A percentile compares a stretch with the other conserved stretches of the same genome.
Evolutionary conservation across 1,140 invertebrate genomes (phyloP).

Genomic region (Meloidogyne hapla): DNA sequence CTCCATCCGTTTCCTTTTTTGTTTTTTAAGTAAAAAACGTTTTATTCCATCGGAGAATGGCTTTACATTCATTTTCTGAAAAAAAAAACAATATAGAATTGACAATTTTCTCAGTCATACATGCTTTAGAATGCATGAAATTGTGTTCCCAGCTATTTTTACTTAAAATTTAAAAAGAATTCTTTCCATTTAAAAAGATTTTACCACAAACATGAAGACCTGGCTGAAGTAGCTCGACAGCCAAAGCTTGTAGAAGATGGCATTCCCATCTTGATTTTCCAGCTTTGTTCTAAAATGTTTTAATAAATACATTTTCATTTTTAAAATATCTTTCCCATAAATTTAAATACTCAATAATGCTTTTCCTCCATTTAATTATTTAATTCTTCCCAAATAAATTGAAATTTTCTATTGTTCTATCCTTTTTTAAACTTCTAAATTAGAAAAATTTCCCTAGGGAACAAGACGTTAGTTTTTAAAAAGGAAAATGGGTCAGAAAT

Average conservation of each 20-base stretch:
- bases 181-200: neutral
- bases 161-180: neutral
- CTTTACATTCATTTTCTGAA: neutral
- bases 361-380: neutral
- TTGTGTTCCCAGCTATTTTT: neutral
- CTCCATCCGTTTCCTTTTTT: neutral
- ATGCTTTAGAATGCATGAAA: neutral
- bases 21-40: neutral
- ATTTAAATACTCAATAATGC: neutral
- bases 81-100: neutral
- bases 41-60: neutral
- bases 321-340: neutral
- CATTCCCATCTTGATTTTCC: too few relatives aligned
- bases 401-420: neutral
- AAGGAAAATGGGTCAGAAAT: too few relatives aligned
- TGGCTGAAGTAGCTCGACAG: too few relatives aligned
- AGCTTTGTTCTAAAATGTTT: too few relatives aligned
- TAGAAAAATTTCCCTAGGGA: constrained; percentile 5
- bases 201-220: neutral
- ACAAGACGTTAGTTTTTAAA: neutral
- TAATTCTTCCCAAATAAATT: neutral
- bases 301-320: too few relatives aligned
- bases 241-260: too few relatives aligned
- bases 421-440: neutral
- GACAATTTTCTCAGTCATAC: neutral